Evolutionary conservation across 2,113 vertebrate species (phyloP).

Genomic region (Crypturellus undulatus): DNA sequence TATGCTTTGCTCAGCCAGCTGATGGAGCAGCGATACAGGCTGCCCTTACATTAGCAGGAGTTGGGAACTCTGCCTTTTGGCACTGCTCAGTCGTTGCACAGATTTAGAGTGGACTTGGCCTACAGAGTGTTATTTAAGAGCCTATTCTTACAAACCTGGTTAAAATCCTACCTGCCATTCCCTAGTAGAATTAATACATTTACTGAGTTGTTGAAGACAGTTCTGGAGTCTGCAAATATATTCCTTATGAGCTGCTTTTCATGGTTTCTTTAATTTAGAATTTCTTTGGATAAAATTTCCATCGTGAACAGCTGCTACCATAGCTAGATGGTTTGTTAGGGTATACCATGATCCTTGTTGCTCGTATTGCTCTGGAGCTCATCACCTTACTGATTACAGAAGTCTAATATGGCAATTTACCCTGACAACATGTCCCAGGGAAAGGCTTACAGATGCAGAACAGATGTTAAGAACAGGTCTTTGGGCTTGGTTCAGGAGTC

Average conservation of each 20-base stretch:
- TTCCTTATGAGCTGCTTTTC: background rate
- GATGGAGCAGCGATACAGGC: background rate
- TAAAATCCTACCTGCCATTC: background rate
- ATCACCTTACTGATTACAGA: background rate
- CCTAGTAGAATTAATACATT: background rate
- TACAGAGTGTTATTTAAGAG: background rate
- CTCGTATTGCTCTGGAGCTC: background rate
- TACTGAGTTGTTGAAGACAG: background rate
- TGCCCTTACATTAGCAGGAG: background rate
- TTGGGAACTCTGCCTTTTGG: background rate
- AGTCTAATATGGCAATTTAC: background rate
- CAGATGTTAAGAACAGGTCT: background rate
- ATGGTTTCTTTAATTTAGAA: background rate
- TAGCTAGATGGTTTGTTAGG: background rate
- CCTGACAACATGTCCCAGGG: rapidly evolving
- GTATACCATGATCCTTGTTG: background rate
- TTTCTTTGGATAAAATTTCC: background rate
- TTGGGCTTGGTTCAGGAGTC: background rate
- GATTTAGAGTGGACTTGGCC: background rate
- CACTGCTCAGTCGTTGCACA: background rate
- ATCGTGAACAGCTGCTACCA: background rate
- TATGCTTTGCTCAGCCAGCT: rapidly evolving
- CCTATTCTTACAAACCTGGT: background rate
- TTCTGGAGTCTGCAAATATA: background rate
- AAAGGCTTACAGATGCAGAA: background rate